Evolutionary conservation across 2,797 vertebrate species (phyloP).

Genomic region (Prionace glauca): DNA sequence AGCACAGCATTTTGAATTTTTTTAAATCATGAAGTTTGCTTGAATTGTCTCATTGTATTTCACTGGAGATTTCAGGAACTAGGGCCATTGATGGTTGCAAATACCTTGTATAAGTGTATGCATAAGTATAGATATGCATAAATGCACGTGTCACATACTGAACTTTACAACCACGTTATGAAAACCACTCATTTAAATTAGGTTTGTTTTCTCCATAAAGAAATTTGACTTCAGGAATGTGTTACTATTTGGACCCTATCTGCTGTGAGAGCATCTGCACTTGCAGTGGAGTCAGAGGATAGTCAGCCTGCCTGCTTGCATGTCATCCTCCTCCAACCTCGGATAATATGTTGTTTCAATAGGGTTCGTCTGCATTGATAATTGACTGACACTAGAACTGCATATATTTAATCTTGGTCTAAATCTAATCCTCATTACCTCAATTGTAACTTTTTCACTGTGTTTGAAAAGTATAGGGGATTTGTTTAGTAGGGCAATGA

Average conservation of each 20-base stretch:
- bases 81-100: slow-evolving; percentile 58
- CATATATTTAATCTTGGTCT: background rate
- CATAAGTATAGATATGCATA: slow-evolving; percentile 57
- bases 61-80: background rate
- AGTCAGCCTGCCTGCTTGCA: background rate
- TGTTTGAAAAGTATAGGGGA: background rate
- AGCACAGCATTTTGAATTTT: background rate
- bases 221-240: background rate
- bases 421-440: no score
- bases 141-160: slow-evolving; percentile 53
- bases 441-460: background rate
- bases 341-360: background rate
- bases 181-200: background rate
- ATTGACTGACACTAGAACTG: background rate
- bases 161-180: background rate
- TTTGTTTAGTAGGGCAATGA: slow-evolving; percentile 46
- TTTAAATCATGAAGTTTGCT: background rate
- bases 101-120: slow-evolving; percentile 64
- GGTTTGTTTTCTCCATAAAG: background rate
- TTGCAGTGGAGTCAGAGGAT: background rate
- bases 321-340: background rate
- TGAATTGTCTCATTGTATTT: background rate
- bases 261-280: background rate
- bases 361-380: background rate
- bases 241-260: background rate